Base-by-base conservation (phyloP, 2,797 vertebrate species). In the Siniperca scherzeri region DNA sequence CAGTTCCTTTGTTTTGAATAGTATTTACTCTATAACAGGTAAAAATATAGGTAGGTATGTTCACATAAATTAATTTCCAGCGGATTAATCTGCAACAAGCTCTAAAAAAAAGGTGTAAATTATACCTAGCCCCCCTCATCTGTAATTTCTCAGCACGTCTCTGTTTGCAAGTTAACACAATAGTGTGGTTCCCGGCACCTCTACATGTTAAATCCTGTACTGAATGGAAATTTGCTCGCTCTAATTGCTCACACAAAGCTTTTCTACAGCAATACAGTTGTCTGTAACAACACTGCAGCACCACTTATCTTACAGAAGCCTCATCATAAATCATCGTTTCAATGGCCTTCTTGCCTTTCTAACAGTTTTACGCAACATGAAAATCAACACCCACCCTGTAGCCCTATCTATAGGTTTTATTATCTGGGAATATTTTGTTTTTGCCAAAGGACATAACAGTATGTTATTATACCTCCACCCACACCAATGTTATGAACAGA, bases 361-460 rank as follows among this genome's bases (percentile, higher is more conserved):
- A 33, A 71, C 52, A 50, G 13, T 27, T 80, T 40, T 22, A 74
- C 17, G 52, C 44, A 70, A 69, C 53, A 61, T 42, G 50, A 55
- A 89, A 65, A 85, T 77, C 33, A 81, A 76, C 87, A 81, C 25
- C 70, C 50, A 75, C 77, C 67, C 22, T 57, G 44, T 16, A 42
- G 53, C 48, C 25, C 14, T 52, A 8, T 60, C 13, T 44, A 9
- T 61, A 44, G 46, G 14, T 78, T 80, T 78, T 57, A 70, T 64
- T 46, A 79, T 80, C 38, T 66, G 38, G 7, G 36, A 80, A 62
- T 79, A 36, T 77, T 61, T 57, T 19, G 17, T 81, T 83, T 71
- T 74, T 76, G 71, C 75, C 66, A 67, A 73, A 80, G 62, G 78
- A 11, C 60, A 79, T 5, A 4, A 44, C 40, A 75, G 38, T 74